These are phyloP conservation scores for Prosapia bicincta DNA, from an alignment of 2,888 invertebrate species.

Conservation along the genomic window DNA sequence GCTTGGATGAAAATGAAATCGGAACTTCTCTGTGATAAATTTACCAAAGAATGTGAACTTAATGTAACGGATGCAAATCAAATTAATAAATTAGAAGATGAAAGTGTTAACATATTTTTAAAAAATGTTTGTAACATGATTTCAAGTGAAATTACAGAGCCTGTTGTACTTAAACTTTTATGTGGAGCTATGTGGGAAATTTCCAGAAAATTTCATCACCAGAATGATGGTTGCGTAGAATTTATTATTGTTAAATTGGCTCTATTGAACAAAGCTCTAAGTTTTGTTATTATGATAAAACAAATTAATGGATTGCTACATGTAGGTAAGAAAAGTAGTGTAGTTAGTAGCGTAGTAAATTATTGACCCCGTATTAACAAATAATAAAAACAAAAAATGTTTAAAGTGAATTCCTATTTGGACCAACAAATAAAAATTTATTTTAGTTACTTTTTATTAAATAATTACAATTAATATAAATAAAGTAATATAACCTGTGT, in stretches of 20 bases:
- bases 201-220: background rate
- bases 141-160: background rate
- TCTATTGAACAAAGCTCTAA: background rate
- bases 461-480: too few species aligned
- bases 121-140: background rate
- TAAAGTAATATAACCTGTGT: too few species aligned
- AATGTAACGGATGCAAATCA: background rate
- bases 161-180: background rate
- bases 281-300: background rate
- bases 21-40: background rate
- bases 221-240: background rate
- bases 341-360: background rate
- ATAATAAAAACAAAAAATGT: too few species aligned
- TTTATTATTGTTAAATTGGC: background rate
- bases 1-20: background rate
- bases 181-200: background rate
- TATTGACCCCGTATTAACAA: too few species aligned
- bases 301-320: background rate
- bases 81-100: background rate
- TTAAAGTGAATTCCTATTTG: too few species aligned
- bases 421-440: too few species aligned
- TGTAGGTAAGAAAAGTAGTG: background rate
- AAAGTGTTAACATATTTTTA: background rate
- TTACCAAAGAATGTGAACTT: background rate
- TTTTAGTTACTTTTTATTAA: too few species aligned